Evolutionary conservation across 92 coral and sea anemone genomes (phyloP).

Genomic region (Epizoanthus rinbou): DNA sequence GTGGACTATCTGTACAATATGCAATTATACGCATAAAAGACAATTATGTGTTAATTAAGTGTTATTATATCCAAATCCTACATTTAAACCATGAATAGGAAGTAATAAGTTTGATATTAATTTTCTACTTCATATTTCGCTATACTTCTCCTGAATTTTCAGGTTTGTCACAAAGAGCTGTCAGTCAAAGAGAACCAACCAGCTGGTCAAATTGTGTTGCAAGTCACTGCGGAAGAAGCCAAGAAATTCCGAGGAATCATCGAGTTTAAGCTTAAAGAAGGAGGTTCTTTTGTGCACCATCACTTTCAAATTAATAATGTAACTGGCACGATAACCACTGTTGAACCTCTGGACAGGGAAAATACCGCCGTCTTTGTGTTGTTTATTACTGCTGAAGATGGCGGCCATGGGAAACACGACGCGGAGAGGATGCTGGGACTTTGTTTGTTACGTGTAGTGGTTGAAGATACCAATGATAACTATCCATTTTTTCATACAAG

Average conservation of each 20-base stretch:
- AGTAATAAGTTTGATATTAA: not conserved
- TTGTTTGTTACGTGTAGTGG: constrained; percentile 58
- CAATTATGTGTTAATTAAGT: too few relatives aligned
- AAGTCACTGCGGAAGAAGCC: constrained; percentile 69
- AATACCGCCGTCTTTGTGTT: constrained; percentile 31
- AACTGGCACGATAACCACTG: constrained; percentile 73
- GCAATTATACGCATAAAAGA: too few relatives aligned
- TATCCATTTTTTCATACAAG: constrained; percentile 69
- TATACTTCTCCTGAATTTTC: too few relatives aligned
- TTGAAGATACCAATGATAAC: constrained; percentile 79
- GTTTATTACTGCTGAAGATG: constrained; percentile 79
- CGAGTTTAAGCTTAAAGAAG: constrained; percentile 70
- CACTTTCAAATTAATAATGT: constrained; percentile 75
- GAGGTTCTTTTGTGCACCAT: constrained; percentile 10
- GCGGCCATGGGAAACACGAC: constrained; percentile 61
- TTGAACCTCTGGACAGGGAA: constrained; percentile 76
- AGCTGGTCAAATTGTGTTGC: constrained; percentile 66
- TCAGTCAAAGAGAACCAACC: constrained; percentile 69
- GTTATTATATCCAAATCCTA: too few relatives aligned
- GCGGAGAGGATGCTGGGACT: constrained; percentile 57
- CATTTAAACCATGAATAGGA: too few relatives aligned
- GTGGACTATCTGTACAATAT: too few relatives aligned
- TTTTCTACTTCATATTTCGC: not conserved
- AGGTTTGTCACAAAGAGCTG: constrained; percentile 50
- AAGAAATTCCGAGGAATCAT: constrained; percentile 69